Evolutionary conservation across 2,113 vertebrate species (phyloP), one percentile per base, ranked within the genome.

Genomic region (Pseudorasbora parva): DNA sequence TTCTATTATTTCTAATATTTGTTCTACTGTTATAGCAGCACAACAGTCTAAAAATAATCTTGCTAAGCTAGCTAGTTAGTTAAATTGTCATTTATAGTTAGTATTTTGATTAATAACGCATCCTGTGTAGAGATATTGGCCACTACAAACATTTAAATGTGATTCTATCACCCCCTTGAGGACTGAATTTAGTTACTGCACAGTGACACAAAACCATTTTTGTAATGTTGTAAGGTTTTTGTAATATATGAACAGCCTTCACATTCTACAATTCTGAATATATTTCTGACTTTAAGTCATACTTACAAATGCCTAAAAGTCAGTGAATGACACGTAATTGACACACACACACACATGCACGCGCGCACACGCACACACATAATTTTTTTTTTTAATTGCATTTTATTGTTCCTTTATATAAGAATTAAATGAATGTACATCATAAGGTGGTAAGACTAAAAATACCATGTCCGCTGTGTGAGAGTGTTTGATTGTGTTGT

Each of bases 401-500:
- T 56, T 56, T 9, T 56, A 1, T 8, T 12, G 17, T n/a, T 37
- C 23, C 19, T 15, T 25, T 12, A 19, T 82, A 49, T 64, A 5
- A 54, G 5, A 54, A 54, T 21, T 21, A 41, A 49, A 33, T 57
- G 17, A n/a, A 17, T 59, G 60, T 76, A 7, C 27, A 60, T 25
- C 8, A 33, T n/a, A 76, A 59, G 12, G 74, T 54, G 21, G 25
- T 23, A 72, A n/a, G 27, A 25, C 83, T 77, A 57, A 90, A 92
- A 92, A 92, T 90, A 80, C 88, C 90, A 90, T 59, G 49, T 88
- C 91, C 87, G 82, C 15, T 10, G 19, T 81, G 45, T 41, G 82
- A 90, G 86, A 79, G 59, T 80, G 64, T 88, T 85, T 37, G 80
- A 83, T 41, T 79, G 84, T 75, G 76, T 83, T 87, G 17, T 78